A percentile compares a stretch with the other conserved stretches of the same genome.
These are phyloP conservation scores for Toxotes chatareus DNA, from an alignment of 2,113 vertebrate genomes.

Conservation along the genomic window DNA sequence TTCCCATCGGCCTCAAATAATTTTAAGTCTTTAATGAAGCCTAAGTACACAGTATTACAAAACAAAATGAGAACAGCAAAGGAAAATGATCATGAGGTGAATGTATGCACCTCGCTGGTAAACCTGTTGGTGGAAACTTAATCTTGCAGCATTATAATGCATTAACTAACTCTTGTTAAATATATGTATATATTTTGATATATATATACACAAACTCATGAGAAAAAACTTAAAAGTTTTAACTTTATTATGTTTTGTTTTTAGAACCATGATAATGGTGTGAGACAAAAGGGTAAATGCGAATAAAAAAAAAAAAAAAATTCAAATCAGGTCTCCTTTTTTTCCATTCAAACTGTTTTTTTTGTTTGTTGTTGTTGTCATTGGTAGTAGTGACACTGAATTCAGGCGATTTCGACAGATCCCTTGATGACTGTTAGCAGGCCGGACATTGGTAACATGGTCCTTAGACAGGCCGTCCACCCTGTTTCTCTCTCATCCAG, in stretches of 20 bases:
- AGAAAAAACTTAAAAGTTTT: conserved; percentile 84
- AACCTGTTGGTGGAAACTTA: conserved; percentile 64
- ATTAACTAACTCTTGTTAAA: conserved; percentile 76
- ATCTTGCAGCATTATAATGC: conserved; percentile 66
- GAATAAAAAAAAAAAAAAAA: conserved; percentile 58
- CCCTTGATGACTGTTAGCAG: conserved; percentile 67
- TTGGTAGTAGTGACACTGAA: conserved; percentile 71
- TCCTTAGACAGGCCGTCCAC: conserved; percentile 84
- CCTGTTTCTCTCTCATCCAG: conserved; percentile 98
- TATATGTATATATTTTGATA: conserved; percentile 81
- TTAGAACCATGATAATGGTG: conserved; percentile 80
- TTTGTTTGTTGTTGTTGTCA: conserved; percentile 29
- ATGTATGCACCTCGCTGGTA: conserved; percentile 60
- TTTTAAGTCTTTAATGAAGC: conserved; percentile 52
- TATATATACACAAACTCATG: conserved; percentile 83
- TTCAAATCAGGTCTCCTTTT: conserved; percentile 70
- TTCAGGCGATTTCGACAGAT: conserved; percentile 74
- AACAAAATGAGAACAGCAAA: conserved; percentile 64
- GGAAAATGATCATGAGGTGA: conserved; percentile 60
- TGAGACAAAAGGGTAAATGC: conserved; percentile 77
- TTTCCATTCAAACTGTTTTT: conserved; percentile 60
- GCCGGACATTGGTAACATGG: conserved; percentile 36
- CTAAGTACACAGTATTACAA: conserved; percentile 67
- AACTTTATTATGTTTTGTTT: conserved; percentile 86
- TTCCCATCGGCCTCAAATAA: conserved; percentile 39